A percentile compares a stretch with the other conserved stretches of the same genome.
phyloP scores from a whole-genome alignment of 2,797 vertebrate species.

The Syngnathus rostellatus region DNA sequence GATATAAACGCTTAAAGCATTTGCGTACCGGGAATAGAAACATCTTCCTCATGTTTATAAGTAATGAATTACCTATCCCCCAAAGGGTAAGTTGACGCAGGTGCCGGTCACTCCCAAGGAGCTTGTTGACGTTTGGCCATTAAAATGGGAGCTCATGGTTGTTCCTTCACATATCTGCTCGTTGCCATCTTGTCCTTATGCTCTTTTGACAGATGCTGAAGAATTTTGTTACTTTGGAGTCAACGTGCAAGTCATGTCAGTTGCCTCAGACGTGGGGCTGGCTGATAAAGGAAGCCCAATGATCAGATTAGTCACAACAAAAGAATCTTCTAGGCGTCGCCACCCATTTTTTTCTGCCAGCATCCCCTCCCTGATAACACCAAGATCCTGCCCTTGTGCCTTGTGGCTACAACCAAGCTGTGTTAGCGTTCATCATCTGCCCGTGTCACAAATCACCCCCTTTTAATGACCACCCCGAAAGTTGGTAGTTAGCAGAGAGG shows the following conservation, averaged over 20 bases:
- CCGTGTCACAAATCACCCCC: slow-evolving; percentile 6
- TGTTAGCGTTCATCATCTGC: not conserved
- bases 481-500: not conserved
- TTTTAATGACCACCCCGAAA: slow-evolving; percentile 18
- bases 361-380: not conserved
- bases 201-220: not conserved
- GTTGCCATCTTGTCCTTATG: not conserved
- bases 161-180: not conserved
- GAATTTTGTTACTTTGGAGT: not conserved
- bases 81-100: no score
- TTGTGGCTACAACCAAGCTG: not conserved
- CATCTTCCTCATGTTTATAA: not conserved
- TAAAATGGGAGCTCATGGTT: not conserved
- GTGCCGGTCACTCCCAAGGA: not conserved
- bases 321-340: slow-evolving; percentile 54
- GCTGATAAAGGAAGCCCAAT: slow-evolving; percentile 44
- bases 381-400: not conserved
- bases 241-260: no score
- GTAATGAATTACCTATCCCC: not conserved
- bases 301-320: slow-evolving; percentile 63
- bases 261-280: slow-evolving; percentile 3
- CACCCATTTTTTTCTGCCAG: slow-evolving; percentile 33
- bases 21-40: not conserved
- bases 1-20: not conserved
- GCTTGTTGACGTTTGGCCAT: not conserved